Evolutionary conservation across 1,140 invertebrate genomes (phyloP), one percentile per base, ranked within the genome.

Genomic region (Bombus cullumanus): DNA sequence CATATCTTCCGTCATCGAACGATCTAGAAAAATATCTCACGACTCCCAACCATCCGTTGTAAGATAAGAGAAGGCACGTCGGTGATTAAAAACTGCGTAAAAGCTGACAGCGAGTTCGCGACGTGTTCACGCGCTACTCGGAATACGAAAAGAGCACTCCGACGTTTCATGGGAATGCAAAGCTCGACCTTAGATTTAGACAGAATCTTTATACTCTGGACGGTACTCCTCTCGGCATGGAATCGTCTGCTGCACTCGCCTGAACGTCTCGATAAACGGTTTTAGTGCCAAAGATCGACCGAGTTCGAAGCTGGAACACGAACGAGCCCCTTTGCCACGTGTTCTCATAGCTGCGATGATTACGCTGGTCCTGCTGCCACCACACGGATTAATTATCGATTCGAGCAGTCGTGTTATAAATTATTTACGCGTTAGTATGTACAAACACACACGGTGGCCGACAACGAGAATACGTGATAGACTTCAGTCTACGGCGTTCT

Each of bases 401-500:
- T 81, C 86, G 57, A 78, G 37, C 59, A 62, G 13, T 34, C 77
- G n/a, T 69, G 71, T 34, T 82, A 88, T 84, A 81, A 90, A 90
- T 89, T 89, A 86, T 81, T 39, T 66, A 85, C 73, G 71, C 88
- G 71, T 87, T 76, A 77, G 75, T 89, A 90, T 90, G 86, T 89
- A 87, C 78, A 87, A 80, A 85, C 71, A 84, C 83, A 62, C 64
- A 28, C 41, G 31, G 73, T 86, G 39, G 37, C 53, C 25, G 39
- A 73, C 57, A n/a, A 53, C 76, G 73, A 68, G 69, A 69, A 69
- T 69, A 66, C 66, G 78, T 43, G 31, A 59, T 74, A 74, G 43
- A 69, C 62, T 69, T 82, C 71, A 28, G 78, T 66, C 73, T 71
- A 43, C 37, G 47, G n/a, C 39, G 76, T 43, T 34, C 62, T 22